Conservation (phyloP, 1,140 invertebrate genomes). For the Procambarus clarkii region DNA sequence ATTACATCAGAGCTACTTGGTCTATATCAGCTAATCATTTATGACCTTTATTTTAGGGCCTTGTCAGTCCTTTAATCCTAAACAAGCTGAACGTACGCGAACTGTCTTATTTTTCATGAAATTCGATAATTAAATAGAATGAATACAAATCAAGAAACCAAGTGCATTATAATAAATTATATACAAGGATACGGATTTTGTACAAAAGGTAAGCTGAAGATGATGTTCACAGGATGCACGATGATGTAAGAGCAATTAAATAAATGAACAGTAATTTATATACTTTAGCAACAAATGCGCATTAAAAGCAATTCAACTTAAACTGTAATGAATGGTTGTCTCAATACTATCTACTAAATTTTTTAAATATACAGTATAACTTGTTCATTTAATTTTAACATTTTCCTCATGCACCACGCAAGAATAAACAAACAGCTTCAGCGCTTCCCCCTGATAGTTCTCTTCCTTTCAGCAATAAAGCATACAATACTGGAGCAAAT, state of each 20-base stretch:
- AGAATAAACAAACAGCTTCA: not conserved
- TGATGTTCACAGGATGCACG: constrained; percentile 49
- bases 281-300: constrained; percentile 43
- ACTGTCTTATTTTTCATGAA: too few relatives aligned
- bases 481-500: too few relatives aligned
- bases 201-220: constrained; percentile 68
- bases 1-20: too few relatives aligned
- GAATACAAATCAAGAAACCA: too few relatives aligned
- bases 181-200: constrained; percentile 66
- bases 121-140: too few relatives aligned
- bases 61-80: too few relatives aligned
- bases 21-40: too few relatives aligned
- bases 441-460: too few relatives aligned
- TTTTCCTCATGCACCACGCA: constrained; percentile 1
- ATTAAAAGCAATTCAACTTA: constrained; percentile 64
- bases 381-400: too few relatives aligned
- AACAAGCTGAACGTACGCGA: too few relatives aligned
- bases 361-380: not conserved
- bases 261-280: constrained; percentile 30
- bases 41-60: too few relatives aligned
- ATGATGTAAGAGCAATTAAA: constrained; percentile 52
- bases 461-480: too few relatives aligned
- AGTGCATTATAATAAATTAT: not conserved
- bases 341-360: constrained; percentile 48
- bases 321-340: constrained; percentile 47